Base-by-base conservation (phyloP, 2,113 vertebrate species). In the Petaurus breviceps region DNA sequence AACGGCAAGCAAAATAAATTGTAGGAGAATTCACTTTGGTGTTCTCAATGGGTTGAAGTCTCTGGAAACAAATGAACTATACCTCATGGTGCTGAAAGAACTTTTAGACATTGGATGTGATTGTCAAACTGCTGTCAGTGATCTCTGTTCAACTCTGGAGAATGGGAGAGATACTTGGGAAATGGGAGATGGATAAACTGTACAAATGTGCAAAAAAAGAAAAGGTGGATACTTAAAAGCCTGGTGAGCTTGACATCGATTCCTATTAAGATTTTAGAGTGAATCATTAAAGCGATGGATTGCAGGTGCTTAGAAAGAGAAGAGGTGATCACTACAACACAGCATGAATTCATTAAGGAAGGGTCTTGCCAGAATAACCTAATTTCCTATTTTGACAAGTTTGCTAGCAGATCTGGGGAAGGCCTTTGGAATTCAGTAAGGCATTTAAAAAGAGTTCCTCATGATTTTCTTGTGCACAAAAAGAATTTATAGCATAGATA, bases 201-300 rank as follows among this genome's bases (percentile, higher is more conserved):
- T n/a, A 77, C 14, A 77, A 77, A 77, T 43, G 68, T n/a, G 43
- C 68, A 84, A 43, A 84, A 84, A 84, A 22, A 19, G 37, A 84
- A 84, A 84, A 84, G n/a, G 37, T 43, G 16, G 14, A 43, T 19
- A 43, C 16, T 84, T 43, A 84, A 77, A 43, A 95, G 50, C 94
- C 92, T 94, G 52, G 91, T 91, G 91, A 97, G 89, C 92, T 96
- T 97, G 90, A 96, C 0, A 26, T 98, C 0, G 1, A 91, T 95
- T 23, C 2, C 50, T 53, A 95, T 55, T 43, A 96, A 96, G 94
- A 43, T 96, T 96, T 43, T 94, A 97, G 92, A 95, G 95, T 94
- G 46, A 26, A 95, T 97, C 96, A 97, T 97, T 97, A 97, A 97
- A 95, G 93, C 96, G 77, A 98, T 97, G 92, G 95, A 96, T 98